phyloP scores from a whole-genome alignment of 2,888 invertebrate genomes.

The Ochropleura plecta region DNA sequence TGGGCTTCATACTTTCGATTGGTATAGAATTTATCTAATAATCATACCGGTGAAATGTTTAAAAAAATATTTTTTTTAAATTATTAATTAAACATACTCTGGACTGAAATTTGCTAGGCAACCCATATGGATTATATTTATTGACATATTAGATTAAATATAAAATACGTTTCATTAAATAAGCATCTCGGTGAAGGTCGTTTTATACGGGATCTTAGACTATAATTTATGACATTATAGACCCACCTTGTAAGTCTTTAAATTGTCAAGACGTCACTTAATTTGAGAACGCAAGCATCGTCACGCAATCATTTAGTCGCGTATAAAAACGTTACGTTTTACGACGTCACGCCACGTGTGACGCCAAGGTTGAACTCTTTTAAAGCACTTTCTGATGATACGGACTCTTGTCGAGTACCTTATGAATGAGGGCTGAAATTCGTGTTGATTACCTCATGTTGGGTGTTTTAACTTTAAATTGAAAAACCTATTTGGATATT shows the following conservation, averaged over 20 bases:
- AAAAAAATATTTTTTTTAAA: no score
- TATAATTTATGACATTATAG: not conserved
- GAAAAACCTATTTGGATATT: no score
- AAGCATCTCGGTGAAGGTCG: no score
- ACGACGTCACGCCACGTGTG: slow-evolving; percentile 52
- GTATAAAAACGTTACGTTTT: slow-evolving; percentile 56
- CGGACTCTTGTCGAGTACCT: slow-evolving; percentile 29
- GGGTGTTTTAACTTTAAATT: not conserved
- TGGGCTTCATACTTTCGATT: no score
- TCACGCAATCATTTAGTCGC: slow-evolving; percentile 50
- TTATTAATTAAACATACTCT: no score
- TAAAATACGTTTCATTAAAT: no score
- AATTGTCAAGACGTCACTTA: slow-evolving; percentile 25
- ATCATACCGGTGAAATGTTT: no score
- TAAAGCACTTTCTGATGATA: slow-evolving; percentile 46
- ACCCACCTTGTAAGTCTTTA: not conserved
- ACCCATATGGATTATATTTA: no score
- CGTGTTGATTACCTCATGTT: not conserved
- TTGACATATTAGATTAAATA: no score
- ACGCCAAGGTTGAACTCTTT: slow-evolving; percentile 51
- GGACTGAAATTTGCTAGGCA: no score
- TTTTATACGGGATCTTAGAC: not conserved
- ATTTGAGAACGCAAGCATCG: slow-evolving; percentile 39
- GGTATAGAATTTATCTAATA: no score
- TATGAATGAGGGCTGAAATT: slow-evolving; percentile 24